phyloP scores from a whole-genome alignment of 2,113 vertebrate genomes.

The Actenoides hombroni region DNA sequence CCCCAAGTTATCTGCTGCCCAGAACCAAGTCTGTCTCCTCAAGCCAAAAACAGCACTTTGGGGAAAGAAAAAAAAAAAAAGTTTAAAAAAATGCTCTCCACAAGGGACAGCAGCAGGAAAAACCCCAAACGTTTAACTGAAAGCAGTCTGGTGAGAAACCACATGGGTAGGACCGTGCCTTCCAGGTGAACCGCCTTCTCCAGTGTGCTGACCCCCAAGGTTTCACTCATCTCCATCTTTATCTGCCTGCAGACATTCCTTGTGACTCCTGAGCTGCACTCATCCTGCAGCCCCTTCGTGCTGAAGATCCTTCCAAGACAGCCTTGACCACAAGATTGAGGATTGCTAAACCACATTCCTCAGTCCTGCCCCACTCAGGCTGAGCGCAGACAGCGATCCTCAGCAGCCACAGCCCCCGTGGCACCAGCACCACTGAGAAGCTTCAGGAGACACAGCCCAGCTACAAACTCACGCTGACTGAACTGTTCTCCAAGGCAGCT shows the following conservation, averaged over 20 bases:
- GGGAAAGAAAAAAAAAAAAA: not conserved
- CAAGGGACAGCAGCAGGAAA: not conserved
- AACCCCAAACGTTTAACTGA: not conserved
- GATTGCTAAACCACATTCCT: not conserved
- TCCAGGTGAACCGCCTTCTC: not conserved
- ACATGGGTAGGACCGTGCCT: rapidly evolving
- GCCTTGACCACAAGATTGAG: not conserved
- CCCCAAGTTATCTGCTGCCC: not conserved
- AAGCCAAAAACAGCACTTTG: not conserved
- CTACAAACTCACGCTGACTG: rapidly evolving
- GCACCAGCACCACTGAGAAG: not conserved
- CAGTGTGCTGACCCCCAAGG: not conserved
- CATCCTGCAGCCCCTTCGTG: not conserved
- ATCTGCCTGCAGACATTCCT: not conserved
- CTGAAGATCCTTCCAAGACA: not conserved
- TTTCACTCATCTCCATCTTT: not conserved
- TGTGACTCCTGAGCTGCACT: not conserved
- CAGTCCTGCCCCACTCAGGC: not conserved
- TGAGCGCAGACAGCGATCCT: not conserved
- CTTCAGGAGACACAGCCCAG: not conserved
- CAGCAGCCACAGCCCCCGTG: rapidly evolving
- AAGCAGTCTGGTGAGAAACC: not conserved
- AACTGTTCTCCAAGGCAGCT: not conserved
- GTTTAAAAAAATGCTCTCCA: not conserved
- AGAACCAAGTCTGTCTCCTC: not conserved